Evolutionary conservation across 1,140 invertebrate genomes (phyloP).

Genomic region (Trachymyrmex septentrionalis): DNA sequence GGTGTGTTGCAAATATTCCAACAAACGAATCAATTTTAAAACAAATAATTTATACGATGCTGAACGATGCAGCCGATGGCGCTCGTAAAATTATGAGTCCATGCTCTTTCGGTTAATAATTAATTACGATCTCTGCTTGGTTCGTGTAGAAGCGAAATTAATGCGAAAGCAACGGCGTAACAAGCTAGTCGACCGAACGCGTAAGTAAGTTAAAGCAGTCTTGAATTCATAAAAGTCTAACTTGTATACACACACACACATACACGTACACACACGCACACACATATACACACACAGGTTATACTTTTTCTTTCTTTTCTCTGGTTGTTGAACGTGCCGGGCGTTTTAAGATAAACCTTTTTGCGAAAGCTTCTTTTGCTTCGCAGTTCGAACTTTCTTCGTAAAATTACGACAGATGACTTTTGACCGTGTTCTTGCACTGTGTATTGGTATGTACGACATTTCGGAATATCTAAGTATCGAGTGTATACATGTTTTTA

Average conservation of each 20-base stretch:
- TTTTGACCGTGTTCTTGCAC: slow-evolving; percentile 2
- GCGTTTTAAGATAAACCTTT: slow-evolving; percentile 3
- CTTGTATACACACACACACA: no score
- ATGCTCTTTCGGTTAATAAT: slow-evolving; percentile 19
- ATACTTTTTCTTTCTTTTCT: background rate
- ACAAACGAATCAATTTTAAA: slow-evolving; percentile 14
- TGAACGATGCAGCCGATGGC: background rate
- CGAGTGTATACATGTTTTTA: background rate
- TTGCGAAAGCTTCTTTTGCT: slow-evolving; percentile 37
- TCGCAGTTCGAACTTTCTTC: slow-evolving; percentile 45
- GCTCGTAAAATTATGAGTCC: background rate
- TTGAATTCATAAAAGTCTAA: slow-evolving; percentile 59
- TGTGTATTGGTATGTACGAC: background rate
- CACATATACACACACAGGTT: no score
- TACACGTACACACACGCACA: no score
- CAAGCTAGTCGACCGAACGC: slow-evolving; percentile 34
- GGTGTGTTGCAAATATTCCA: background rate
- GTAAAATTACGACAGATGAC: slow-evolving; percentile 30
- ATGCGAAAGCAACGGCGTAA: slow-evolving; percentile 5
- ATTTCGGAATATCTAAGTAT: background rate
- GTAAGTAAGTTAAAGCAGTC: slow-evolving; percentile 26
- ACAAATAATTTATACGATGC: background rate
- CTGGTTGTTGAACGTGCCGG: background rate
- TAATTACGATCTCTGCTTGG: slow-evolving; percentile 21
- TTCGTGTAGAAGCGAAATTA: slow-evolving; percentile 25